Evolutionary conservation across 2,113 vertebrate genomes (phyloP).

Genomic region (Tringa solitaria): DNA sequence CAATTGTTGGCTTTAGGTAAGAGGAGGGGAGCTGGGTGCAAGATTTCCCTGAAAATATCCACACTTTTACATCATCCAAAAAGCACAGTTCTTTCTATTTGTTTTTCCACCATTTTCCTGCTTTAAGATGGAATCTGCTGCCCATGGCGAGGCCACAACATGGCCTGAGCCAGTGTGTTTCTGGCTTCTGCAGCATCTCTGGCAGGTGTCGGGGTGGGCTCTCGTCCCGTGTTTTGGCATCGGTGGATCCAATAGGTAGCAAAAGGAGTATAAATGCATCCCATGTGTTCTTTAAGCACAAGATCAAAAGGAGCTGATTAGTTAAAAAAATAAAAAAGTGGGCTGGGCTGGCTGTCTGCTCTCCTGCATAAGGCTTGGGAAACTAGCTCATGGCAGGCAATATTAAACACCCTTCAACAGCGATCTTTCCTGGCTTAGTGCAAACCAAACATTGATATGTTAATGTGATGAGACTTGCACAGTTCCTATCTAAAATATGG

Average conservation of each 20-base stretch:
- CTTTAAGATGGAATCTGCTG: neutral
- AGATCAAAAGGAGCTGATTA: neutral
- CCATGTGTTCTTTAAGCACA: neutral
- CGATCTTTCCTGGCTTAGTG: neutral
- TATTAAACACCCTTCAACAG: neutral
- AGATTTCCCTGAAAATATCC: neutral
- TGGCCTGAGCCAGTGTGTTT: neutral
- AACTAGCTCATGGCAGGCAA: neutral
- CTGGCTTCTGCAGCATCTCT: neutral
- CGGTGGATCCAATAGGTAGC: neutral
- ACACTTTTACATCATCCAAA: neutral
- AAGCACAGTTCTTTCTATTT: neutral
- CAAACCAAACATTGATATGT: neutral
- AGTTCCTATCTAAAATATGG: neutral
- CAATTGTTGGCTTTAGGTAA: conserved; percentile 97
- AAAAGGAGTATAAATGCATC: neutral
- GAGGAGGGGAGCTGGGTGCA: neutral
- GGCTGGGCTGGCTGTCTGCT: neutral
- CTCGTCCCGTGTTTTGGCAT: neutral
- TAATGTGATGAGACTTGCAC: neutral
- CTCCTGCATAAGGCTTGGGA: neutral
- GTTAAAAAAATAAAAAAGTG: neutral
- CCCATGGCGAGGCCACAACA: neutral
- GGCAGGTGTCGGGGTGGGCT: neutral
- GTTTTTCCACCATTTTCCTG: neutral